Evolutionary conservation across 2,888 invertebrate species (phyloP).

Genomic region (Pelosia muscerda): DNA sequence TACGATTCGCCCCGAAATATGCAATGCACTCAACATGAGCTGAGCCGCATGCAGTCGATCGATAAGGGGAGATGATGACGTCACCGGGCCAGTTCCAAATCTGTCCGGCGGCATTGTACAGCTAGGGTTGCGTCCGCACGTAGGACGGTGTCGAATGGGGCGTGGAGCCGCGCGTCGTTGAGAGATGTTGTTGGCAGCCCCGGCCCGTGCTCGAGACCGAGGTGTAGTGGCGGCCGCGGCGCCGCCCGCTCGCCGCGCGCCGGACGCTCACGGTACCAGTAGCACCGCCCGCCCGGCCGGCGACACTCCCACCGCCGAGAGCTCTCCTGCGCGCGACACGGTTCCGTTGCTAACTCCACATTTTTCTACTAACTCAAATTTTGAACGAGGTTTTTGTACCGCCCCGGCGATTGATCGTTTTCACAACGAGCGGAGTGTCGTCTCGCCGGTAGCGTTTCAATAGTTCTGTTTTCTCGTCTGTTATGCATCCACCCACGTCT

Average conservation of each 20-base stretch:
- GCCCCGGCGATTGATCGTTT: background rate
- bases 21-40: background rate
- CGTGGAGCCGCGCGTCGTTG: slow-evolving; percentile 80
- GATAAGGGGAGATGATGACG: slow-evolving; percentile 35
- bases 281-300: slow-evolving; percentile 22
- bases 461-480: slow-evolving; percentile 74
- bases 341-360: background rate
- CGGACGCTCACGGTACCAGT: slow-evolving; percentile 83
- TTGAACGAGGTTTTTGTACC: slow-evolving; percentile 14
- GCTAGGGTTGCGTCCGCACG: slow-evolving; percentile 74
- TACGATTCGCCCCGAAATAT: slow-evolving; percentile 3
- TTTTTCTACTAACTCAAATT: background rate
- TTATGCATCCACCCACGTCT: slow-evolving; percentile 73
- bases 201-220: slow-evolving; percentile 85
- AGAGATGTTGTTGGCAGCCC: slow-evolving; percentile 86
- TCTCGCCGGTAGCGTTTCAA: slow-evolving; percentile 65
- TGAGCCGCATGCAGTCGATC: background rate
- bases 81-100: slow-evolving; percentile 51
- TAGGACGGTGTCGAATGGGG: slow-evolving; percentile 85
- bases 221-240: slow-evolving; percentile 86
- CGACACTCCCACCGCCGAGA: slow-evolving; percentile 19
- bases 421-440: slow-evolving; percentile 61
- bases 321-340: background rate
- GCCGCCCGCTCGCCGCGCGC: slow-evolving; percentile 80
- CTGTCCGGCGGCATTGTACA: slow-evolving; percentile 67